Evolutionary conservation across 2,888 invertebrate genomes (phyloP).

Genomic region (Eremobia ochroleuca): DNA sequence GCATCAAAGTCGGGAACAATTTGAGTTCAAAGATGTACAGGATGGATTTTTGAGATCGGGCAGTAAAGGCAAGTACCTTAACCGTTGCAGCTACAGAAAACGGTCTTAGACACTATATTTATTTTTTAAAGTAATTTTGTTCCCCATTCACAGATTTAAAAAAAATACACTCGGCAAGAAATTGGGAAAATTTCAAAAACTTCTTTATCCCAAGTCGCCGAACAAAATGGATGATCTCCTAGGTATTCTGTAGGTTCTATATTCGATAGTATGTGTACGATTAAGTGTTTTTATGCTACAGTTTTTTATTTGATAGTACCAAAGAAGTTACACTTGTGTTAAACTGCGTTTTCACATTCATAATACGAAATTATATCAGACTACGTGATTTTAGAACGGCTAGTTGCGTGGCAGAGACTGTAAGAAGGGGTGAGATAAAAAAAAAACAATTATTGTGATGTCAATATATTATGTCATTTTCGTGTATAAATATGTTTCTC

Average conservation of each 20-base stretch:
- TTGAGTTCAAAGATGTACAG: no score
- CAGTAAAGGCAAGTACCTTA: no score
- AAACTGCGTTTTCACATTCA: neutral
- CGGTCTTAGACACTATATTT: neutral
- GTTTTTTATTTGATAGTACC: neutral
- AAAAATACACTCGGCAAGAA: no score
- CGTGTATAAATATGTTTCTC: slow-evolving; percentile 80
- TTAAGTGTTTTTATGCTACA: neutral
- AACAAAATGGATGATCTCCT: neutral
- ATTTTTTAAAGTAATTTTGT: neutral
- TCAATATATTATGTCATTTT: slow-evolving; percentile 83
- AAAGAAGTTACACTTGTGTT: neutral
- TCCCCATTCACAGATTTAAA: neutral
- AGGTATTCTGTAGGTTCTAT: neutral
- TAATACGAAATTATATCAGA: neutral
- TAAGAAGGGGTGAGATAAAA: slow-evolving; percentile 11
- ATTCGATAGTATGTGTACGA: neutral
- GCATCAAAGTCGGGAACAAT: no score
- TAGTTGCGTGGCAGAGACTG: neutral
- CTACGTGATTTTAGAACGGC: neutral
- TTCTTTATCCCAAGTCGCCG: no score
- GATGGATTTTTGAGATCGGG: no score
- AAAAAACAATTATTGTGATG: slow-evolving; percentile 65
- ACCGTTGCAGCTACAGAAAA: no score
- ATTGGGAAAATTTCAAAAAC: neutral